Evolutionary conservation across 2,113 vertebrate species (phyloP).

Genomic region (Atlantisia rogersi): DNA sequence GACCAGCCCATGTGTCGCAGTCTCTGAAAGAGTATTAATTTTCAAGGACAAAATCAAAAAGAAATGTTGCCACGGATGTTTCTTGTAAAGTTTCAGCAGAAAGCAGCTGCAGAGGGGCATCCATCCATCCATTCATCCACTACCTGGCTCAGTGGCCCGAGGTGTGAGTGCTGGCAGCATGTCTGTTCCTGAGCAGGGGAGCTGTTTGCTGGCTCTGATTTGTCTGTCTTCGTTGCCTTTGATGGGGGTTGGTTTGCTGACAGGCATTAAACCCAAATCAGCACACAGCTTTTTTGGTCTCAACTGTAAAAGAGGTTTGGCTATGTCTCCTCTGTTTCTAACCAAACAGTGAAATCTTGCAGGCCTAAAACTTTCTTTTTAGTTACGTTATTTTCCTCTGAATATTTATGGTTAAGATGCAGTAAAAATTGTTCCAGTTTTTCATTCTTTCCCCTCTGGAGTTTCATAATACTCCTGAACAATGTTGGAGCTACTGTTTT

Average conservation of each 20-base stretch:
- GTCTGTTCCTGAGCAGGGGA: rapidly evolving
- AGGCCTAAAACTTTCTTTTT: neutral
- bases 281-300: neutral
- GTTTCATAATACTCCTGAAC: neutral
- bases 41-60: slow-evolving; percentile 19
- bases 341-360: neutral
- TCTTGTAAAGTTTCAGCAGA: neutral
- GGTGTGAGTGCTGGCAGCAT: neutral
- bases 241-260: neutral
- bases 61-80: neutral
- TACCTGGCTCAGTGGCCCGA: neutral
- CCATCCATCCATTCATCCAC: no score
- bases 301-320: neutral
- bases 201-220: neutral
- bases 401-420: neutral
- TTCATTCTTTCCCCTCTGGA: neutral
- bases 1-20: neutral
- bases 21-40: neutral
- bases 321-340: neutral
- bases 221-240: rapidly evolving
- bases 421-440: neutral
- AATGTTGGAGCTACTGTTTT: neutral
- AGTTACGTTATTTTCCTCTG: neutral
- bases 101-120: neutral
- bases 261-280: neutral